These are phyloP conservation scores for Nesogale talazaci DNA, from an alignment of 2,113 vertebrate species.

Conservation along the genomic window DNA sequence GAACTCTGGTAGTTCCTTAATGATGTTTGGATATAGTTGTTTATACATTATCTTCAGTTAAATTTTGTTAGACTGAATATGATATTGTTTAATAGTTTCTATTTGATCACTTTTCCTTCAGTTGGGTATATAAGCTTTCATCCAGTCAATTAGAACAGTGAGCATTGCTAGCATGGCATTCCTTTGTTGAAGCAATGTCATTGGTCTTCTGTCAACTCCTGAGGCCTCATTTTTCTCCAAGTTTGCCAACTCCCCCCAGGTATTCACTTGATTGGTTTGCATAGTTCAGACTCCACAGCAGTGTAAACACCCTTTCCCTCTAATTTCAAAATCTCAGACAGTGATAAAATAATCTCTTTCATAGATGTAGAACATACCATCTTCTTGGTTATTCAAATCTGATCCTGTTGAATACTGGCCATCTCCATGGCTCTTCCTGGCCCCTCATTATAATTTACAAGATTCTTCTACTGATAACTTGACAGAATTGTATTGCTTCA, in stretches of 20 bases:
- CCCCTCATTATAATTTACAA: neutral
- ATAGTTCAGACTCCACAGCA: neutral
- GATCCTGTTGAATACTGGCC: neutral
- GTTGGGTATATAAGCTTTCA: too few relatives aligned
- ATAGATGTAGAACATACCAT: constrained; percentile 6
- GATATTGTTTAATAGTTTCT: too few relatives aligned
- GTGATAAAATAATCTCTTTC: too few relatives aligned
- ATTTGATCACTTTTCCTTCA: too few relatives aligned
- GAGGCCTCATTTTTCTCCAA: neutral
- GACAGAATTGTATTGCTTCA: constrained; percentile 44
- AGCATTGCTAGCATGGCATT: too few relatives aligned
- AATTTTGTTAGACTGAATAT: too few relatives aligned
- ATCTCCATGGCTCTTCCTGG: neutral
- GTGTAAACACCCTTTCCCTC: neutral
- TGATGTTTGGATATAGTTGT: too few relatives aligned
- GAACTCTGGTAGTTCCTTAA: too few relatives aligned
- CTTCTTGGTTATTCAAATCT: constrained; percentile 6
- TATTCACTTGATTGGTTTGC: neutral
- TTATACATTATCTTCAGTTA: too few relatives aligned
- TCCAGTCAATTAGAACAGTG: too few relatives aligned
- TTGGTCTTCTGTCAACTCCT: too few relatives aligned
- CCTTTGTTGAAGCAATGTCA: too few relatives aligned
- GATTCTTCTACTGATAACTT: neutral
- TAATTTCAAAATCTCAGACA: constrained; percentile 16
- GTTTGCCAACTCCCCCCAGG: neutral